Evolutionary conservation across 2,888 invertebrate species (phyloP).

Genomic region (Halocaridina rubra): DNA sequence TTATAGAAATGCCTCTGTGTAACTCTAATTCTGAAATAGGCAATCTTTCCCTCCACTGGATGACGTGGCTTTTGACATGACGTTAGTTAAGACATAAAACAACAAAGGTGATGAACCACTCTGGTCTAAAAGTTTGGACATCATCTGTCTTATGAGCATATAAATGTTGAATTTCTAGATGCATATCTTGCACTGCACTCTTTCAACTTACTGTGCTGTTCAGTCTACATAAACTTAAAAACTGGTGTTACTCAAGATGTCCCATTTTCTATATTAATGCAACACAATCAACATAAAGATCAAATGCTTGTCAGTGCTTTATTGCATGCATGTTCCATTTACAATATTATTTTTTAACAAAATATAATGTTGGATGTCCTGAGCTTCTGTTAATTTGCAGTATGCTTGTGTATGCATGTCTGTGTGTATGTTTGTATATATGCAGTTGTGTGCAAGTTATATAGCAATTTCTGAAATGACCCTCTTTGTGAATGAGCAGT

Average conservation of each 20-base stretch:
- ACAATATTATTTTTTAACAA: slow-evolving; percentile 25
- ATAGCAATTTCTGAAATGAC: too few relatives aligned
- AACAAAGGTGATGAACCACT: too few relatives aligned
- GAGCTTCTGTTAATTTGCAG: slow-evolving; percentile 35
- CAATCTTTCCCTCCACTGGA: neutral
- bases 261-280: too few relatives aligned
- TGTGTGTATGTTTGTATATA: slow-evolving; percentile 26
- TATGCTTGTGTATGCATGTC: slow-evolving; percentile 28
- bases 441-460: too few relatives aligned
- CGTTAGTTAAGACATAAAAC: neutral
- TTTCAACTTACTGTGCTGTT: neutral
- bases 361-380: slow-evolving; percentile 29
- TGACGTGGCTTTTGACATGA: slow-evolving; percentile 12
- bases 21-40: slow-evolving; percentile 10
- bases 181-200: neutral
- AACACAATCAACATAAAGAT: neutral
- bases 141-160: too few relatives aligned
- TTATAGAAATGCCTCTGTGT: neutral
- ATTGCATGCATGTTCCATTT: slow-evolving; percentile 44
- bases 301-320: slow-evolving; percentile 3
- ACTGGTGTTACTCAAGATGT: too few relatives aligned
- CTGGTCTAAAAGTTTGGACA: too few relatives aligned
- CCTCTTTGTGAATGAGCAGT: too few relatives aligned
- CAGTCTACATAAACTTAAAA: too few relatives aligned
- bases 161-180: neutral